Conservation (phyloP, 2,113 vertebrate species). For the Pseudorhombus dupliciocellatus region DNA sequence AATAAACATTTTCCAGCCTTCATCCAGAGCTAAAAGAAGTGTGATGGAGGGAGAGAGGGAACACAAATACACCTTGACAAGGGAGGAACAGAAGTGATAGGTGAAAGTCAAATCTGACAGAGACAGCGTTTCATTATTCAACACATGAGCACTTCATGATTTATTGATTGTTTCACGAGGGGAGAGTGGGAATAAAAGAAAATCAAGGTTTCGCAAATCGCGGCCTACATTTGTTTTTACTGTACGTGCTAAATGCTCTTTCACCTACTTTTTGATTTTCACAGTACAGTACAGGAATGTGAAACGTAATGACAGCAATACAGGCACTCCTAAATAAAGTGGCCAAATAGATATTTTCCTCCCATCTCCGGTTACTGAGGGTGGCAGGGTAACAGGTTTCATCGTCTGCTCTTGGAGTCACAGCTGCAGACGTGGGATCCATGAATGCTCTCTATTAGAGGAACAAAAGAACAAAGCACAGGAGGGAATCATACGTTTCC, state of each 20-base stretch:
- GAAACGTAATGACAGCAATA: neutral
- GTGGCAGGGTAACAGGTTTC: slow-evolving; percentile 53
- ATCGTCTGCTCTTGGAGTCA: slow-evolving; percentile 47
- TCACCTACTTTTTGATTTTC: neutral
- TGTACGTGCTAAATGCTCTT: neutral
- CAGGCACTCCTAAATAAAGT: slow-evolving; percentile 11
- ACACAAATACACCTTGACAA: neutral
- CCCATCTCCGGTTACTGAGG: slow-evolving; percentile 12
- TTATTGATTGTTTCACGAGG: slow-evolving; percentile 40
- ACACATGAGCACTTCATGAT: slow-evolving; percentile 21
- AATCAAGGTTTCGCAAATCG: slow-evolving; percentile 18
- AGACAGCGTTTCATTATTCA: slow-evolving; percentile 32
- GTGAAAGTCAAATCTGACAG: slow-evolving; percentile 23
- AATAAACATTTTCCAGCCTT: neutral
- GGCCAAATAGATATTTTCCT: slow-evolving; percentile 12
- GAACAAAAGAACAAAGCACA: slow-evolving; percentile 63
- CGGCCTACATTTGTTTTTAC: slow-evolving; percentile 25
- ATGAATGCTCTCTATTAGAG: slow-evolving; percentile 31
- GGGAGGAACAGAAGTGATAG: slow-evolving; percentile 9
- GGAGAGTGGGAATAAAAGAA: slow-evolving; percentile 28
- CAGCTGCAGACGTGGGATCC: slow-evolving; percentile 29
- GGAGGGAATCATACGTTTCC: slow-evolving; percentile 48
- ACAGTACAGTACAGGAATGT: neutral
- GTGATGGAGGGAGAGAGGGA: neutral
- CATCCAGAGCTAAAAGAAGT: neutral